Conservation (phyloP, 2,888 invertebrate genomes). For the Taphrorychus bicolor region DNA sequence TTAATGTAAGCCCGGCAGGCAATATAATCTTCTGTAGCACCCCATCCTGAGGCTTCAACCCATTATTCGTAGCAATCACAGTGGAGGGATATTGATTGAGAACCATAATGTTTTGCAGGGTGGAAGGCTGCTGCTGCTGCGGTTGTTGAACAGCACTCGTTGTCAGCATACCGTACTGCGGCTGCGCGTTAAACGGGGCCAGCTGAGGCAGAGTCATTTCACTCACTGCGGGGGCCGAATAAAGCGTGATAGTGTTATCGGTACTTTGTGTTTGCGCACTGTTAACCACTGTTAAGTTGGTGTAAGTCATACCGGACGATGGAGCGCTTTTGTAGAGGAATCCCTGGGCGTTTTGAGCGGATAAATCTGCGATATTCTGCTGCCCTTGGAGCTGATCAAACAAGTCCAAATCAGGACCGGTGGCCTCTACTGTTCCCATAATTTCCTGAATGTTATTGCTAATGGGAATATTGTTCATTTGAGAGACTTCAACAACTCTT, state of each 20-base stretch:
- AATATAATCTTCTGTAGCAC: slow-evolving; percentile 19
- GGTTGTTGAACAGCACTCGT: not conserved
- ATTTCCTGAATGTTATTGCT: not conserved
- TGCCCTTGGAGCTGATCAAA: slow-evolving; percentile 28
- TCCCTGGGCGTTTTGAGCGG: not conserved
- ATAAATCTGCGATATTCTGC: too few species aligned
- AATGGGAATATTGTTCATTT: not conserved
- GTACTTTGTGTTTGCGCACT: not conserved
- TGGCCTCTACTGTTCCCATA: not conserved
- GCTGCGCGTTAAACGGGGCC: not conserved
- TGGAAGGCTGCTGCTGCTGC: slow-evolving; percentile 7
- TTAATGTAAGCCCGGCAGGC: slow-evolving; percentile 26
- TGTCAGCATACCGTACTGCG: not conserved
- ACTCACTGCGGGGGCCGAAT: slow-evolving; percentile 21
- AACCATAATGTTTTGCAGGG: slow-evolving; percentile 19
- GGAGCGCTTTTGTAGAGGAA: not conserved
- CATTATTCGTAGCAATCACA: slow-evolving; percentile 9
- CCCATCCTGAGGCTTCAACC: slow-evolving; percentile 1
- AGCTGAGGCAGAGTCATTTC: slow-evolving; percentile 1
- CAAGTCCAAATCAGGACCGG: slow-evolving; percentile 19
- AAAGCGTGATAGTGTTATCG: slow-evolving; percentile 33
- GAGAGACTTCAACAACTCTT: not conserved
- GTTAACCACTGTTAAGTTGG: not conserved
- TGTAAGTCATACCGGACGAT: not conserved
- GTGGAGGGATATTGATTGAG: slow-evolving; percentile 10